Base-by-base conservation (phyloP, 2,888 invertebrate genomes). In the Dasypogon diadema region DNA sequence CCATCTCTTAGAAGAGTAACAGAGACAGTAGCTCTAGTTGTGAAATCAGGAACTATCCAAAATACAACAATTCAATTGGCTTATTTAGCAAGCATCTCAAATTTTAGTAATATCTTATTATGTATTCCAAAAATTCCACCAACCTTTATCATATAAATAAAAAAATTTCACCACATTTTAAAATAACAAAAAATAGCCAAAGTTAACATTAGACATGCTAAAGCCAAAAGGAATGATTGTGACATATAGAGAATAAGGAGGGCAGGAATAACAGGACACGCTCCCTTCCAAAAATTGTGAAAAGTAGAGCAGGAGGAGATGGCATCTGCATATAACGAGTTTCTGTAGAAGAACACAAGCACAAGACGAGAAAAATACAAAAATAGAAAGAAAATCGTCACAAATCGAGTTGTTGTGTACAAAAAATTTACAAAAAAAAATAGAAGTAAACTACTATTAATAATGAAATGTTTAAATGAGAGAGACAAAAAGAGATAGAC, bases 241-340 rank as follows among this genome's bases (percentile, higher is more conserved):
- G 83, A 83, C 80, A 84, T 78, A 80, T 83, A 84, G 74, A 84
- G 81, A 79, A 82, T 81, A 81, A 83, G 81, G 75, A 84, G 77
- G 79, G 84, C 82, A 75, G 84, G 85, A 79, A 84, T 81, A 80
- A 83, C 81, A 77, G 85, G 84, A 81, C 81, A 84, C 81, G 83
- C 83, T 81, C 83, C 83, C 81, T 81, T 83, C 78, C 82, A 82
- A 79, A 84, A 82, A 81, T 81, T 81, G 81, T 81, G 81, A 79
- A 83, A 80, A 80, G 82, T 81, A 80, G 80, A 81, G 77, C 81
- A 75, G 54, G 70, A 60, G 56, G 74, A 74, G 21, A 34, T n/a
- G 48, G 74, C 56, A 37, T 46, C 34, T 37, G 68, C 51, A 46
- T 14, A 26, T 42, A 54, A 34, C 42, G 65, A 22, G 16, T 24